These are phyloP conservation scores for Syrrhaptes paradoxus DNA, from an alignment of 2,113 vertebrate genomes.

Conservation along the genomic window DNA sequence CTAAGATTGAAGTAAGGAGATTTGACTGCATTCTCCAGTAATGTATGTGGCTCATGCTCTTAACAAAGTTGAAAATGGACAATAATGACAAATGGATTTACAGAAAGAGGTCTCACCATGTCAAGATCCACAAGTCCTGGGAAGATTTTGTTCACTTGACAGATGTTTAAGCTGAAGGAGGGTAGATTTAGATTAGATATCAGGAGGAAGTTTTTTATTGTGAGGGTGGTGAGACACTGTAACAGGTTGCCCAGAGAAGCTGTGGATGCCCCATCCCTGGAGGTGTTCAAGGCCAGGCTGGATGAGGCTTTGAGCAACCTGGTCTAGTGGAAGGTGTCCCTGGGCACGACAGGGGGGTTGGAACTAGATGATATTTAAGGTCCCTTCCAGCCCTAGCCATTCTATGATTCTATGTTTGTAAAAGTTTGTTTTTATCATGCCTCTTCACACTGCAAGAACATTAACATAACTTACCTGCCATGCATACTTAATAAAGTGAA, in stretches of 20 bases:
- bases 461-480: background rate
- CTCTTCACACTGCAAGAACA: background rate
- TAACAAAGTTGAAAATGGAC: background rate
- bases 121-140: background rate
- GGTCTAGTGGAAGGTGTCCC: too few species aligned
- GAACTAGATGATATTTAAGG: too few species aligned
- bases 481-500: background rate
- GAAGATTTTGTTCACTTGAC: background rate
- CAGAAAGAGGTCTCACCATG: background rate
- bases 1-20: background rate
- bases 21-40: background rate
- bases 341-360: too few species aligned
- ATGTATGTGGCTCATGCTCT: background rate
- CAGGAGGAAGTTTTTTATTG: too few species aligned
- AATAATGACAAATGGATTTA: background rate
- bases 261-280: too few species aligned
- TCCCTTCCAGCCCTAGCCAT: too few species aligned
- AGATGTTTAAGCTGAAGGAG: background rate
- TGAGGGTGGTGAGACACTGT: too few species aligned
- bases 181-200: too few species aligned
- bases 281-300: too few species aligned
- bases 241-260: too few species aligned
- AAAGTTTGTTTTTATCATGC: background rate
- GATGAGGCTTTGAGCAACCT: too few species aligned
- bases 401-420: background rate